A percentile compares a stretch with the other conserved stretches of the same genome.
Conservation (phyloP, 2,888 invertebrate species). For the Aporophyla nigra region DNA sequence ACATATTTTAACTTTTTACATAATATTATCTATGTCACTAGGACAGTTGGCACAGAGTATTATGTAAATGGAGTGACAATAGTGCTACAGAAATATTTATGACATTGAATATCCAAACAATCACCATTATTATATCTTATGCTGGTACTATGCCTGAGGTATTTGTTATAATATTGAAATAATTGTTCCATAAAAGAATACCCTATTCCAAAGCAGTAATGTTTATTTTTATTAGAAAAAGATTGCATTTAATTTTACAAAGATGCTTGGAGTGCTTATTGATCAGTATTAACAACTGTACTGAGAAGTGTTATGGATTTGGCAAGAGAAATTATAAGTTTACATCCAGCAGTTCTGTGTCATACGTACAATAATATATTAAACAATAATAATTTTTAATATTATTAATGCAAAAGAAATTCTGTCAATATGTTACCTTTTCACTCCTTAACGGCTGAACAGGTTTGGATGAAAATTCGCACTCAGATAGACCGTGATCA, state of each 20-base stretch:
- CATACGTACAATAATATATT: neutral
- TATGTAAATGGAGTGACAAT: conserved; percentile 12
- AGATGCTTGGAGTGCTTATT: neutral
- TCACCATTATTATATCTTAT: too few relatives aligned
- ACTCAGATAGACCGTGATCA: neutral
- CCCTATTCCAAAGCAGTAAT: neutral
- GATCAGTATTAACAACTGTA: neutral
- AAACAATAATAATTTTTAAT: neutral
- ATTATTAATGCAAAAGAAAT: neutral
- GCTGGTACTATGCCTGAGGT: neutral
- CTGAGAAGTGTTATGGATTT: neutral
- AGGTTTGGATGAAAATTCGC: neutral
- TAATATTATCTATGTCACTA: conserved; percentile 1
- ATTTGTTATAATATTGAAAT: neutral
- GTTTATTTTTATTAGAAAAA: neutral
- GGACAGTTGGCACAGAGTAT: neutral
- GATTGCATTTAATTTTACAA: neutral
- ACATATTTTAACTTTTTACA: neutral
- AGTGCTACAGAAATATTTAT: conserved; percentile 2
- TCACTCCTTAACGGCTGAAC: neutral
- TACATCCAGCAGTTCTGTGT: neutral
- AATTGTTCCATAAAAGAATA: neutral
- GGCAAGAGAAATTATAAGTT: neutral
- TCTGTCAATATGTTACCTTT: too few relatives aligned
- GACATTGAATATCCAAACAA: neutral